Percentiles rank a stretch among this genome's conserved stretches.
Evolutionary conservation across 2,797 vertebrate species (phyloP).

Genomic region (Ptychobarbus kaznakovi): DNA sequence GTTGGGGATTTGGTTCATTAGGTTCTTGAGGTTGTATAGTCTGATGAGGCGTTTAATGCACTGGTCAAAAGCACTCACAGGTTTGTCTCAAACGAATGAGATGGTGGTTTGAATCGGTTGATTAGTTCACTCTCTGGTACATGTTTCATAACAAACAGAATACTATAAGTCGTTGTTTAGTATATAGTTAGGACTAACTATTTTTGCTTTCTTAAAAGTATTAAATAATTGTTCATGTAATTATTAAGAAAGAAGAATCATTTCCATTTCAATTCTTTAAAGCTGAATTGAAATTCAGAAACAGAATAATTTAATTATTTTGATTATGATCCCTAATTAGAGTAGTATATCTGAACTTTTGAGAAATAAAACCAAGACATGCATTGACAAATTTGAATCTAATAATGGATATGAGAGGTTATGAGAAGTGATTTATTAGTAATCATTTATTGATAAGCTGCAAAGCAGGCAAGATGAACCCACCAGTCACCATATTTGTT

Average conservation of each 20-base stretch:
- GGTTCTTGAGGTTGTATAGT: background rate
- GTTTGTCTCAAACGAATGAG: no score
- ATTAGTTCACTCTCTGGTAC: background rate
- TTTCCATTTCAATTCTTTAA: background rate
- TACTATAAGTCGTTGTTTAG: background rate
- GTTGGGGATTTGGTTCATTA: background rate
- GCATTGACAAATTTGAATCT: no score
- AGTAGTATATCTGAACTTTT: background rate
- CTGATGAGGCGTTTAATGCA: background rate
- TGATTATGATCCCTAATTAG: background rate
- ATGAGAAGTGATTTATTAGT: background rate
- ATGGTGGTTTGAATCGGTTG: background rate
- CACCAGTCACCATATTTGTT: constrained; percentile 52
- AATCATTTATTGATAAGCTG: constrained; percentile 63
- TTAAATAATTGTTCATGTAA: background rate
- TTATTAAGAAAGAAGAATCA: background rate
- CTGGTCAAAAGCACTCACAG: no score
- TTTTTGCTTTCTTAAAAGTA: background rate
- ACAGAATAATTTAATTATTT: background rate
- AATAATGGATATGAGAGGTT: no score
- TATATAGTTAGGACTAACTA: background rate
- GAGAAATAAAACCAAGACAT: background rate
- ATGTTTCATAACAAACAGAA: no score
- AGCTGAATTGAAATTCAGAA: background rate
- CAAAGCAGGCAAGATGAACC: constrained; percentile 67